Evolutionary conservation across 2,797 vertebrate species (phyloP).

Genomic region (Chloroceryle inda): DNA sequence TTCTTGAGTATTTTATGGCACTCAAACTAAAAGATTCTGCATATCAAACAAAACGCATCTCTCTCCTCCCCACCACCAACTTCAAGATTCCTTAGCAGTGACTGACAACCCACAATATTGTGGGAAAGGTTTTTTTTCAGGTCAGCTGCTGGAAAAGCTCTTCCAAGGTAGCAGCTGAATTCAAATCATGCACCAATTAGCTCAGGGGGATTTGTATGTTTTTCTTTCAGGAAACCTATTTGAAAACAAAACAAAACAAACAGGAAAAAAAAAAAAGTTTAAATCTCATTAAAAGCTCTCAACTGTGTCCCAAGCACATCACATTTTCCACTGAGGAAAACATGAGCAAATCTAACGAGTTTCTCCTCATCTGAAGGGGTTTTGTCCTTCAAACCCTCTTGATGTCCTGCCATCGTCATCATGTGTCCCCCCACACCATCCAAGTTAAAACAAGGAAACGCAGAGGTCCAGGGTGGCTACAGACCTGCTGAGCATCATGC

Average conservation of each 20-base stretch:
- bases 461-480: background rate
- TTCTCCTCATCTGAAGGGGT: background rate
- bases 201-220: conserved; percentile 62
- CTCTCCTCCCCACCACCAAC: background rate
- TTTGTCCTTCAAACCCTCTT: background rate
- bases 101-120: conserved; percentile 22
- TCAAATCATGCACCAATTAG: conserved; percentile 68
- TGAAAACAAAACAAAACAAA: conserved; percentile 67
- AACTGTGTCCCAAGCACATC: background rate
- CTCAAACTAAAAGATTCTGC: background rate
- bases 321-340: background rate
- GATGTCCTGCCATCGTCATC: background rate
- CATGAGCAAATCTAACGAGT: background rate
- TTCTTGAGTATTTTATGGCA: background rate
- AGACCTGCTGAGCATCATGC: background rate
- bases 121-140: conserved; percentile 41
- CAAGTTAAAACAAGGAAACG: fast-evolving
- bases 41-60: background rate
- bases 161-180: conserved; percentile 62
- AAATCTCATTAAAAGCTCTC: conserved; percentile 48
- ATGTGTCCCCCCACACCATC: background rate
- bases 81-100: background rate
- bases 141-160: conserved; percentile 52
- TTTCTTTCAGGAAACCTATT: conserved; percentile 54
- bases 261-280: background rate